Evolutionary conservation across 2,888 invertebrate genomes (phyloP).

Genomic region (Campaea margaritaria): DNA sequence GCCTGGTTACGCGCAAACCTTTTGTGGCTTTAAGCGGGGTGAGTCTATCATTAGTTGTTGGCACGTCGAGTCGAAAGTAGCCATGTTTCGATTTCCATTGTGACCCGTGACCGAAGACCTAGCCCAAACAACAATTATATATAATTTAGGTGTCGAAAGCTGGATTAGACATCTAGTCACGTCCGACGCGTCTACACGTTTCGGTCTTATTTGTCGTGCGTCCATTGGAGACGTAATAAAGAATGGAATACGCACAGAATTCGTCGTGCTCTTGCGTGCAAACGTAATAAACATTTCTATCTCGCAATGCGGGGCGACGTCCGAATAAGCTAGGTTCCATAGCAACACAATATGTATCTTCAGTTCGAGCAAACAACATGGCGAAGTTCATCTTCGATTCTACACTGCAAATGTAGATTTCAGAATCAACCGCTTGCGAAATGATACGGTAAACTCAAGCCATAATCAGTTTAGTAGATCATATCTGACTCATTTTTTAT

Average conservation of each 20-base stretch:
- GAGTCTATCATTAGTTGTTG: background rate
- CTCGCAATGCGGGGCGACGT: conserved; percentile 7
- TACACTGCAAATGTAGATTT: background rate
- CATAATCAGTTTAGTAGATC: too few species aligned
- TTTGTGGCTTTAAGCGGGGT: background rate
- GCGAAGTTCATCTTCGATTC: background rate
- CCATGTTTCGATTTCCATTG: conserved; percentile 15
- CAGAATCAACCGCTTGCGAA: too few species aligned
- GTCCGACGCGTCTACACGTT: conserved; percentile 31
- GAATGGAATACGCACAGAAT: conserved; percentile 14
- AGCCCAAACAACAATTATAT: conserved; percentile 30
- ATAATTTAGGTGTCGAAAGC: conserved; percentile 28
- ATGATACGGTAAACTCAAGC: too few species aligned
- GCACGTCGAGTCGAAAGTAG: background rate
- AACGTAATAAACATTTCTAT: conserved; percentile 19
- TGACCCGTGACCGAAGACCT: conserved; percentile 29
- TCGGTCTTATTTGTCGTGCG: conserved; percentile 28
- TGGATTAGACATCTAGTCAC: conserved; percentile 38
- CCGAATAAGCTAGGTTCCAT: conserved; percentile 8
- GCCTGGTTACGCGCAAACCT: background rate
- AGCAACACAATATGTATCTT: background rate
- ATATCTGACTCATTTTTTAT: too few species aligned
- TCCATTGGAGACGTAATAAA: conserved; percentile 21
- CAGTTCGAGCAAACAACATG: conserved; percentile 4
- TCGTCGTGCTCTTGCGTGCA: conserved; percentile 12